Evolutionary conservation across 2,888 invertebrate genomes (phyloP).

Genomic region (Synanthedon tipuliformis): DNA sequence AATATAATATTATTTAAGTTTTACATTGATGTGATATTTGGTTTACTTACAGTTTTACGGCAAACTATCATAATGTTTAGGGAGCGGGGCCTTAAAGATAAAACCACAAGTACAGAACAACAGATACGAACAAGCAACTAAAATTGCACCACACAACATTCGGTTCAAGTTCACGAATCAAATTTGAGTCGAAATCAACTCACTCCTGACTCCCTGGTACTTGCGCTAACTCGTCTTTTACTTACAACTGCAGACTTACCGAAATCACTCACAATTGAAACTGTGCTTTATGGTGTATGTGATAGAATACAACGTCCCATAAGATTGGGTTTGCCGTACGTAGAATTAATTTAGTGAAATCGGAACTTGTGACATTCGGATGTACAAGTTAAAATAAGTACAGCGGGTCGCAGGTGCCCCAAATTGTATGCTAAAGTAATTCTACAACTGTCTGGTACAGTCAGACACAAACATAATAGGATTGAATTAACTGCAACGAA

Average conservation of each 20-base stretch:
- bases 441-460: constrained; percentile 3
- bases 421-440: constrained; percentile 14
- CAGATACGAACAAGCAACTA: background rate
- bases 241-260: background rate
- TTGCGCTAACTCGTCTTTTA: background rate
- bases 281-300: background rate
- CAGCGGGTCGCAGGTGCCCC: constrained; percentile 11
- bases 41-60: too few species aligned
- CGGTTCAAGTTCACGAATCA: background rate
- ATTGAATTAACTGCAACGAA: too few species aligned
- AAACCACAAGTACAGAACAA: background rate
- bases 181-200: background rate
- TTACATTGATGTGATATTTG: too few species aligned
- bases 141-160: background rate
- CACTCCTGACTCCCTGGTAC: background rate
- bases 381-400: constrained; percentile 13
- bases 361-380: constrained; percentile 18
- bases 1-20: too few species aligned
- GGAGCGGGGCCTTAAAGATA: too few species aligned
- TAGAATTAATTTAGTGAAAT: constrained; percentile 5
- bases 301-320: background rate
- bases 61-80: too few species aligned
- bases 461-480: too few species aligned
- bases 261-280: background rate
- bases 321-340: background rate